Evolutionary conservation across 2,888 invertebrate species (phyloP).

Genomic region (Mesorhabditis spiculigera): DNA sequence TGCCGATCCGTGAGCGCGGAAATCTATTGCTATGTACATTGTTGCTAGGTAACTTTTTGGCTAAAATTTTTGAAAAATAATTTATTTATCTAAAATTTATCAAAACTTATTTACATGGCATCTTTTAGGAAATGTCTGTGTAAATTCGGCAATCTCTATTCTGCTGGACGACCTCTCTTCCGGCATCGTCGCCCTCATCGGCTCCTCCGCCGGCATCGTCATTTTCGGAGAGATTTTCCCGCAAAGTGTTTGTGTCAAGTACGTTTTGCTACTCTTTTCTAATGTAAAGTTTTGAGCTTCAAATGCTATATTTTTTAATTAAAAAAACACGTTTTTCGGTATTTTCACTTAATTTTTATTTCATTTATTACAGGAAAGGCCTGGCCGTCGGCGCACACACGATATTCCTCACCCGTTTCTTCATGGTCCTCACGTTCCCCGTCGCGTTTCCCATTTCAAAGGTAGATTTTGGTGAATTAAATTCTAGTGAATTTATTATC

Average conservation of each 20-base stretch:
- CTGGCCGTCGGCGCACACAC: conserved; percentile 65
- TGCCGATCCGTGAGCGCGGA: conserved; percentile 86
- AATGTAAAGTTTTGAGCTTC: too few relatives aligned
- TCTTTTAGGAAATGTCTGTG: conserved; percentile 64
- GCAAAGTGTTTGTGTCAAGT: conserved; percentile 61
- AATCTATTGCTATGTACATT: conserved; percentile 79
- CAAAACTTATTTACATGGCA: background rate
- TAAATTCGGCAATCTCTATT: conserved; percentile 80
- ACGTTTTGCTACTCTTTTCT: background rate
- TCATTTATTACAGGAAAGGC: conserved; percentile 33
- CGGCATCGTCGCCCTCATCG: conserved; percentile 50
- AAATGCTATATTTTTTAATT: too few relatives aligned
- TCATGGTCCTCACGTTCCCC: conserved; percentile 89
- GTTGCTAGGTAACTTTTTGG: too few relatives aligned
- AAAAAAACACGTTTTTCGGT: too few relatives aligned
- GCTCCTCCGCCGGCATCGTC: conserved; percentile 73
- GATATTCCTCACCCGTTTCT: conserved; percentile 82
- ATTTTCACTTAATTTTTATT: background rate
- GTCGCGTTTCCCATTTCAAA: conserved; percentile 67
- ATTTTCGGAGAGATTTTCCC: conserved; percentile 75
- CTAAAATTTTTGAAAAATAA: too few relatives aligned
- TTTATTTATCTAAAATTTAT: background rate
- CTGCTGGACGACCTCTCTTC: conserved; percentile 80
- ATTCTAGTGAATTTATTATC: too few relatives aligned
- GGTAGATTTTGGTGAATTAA: conserved; percentile 69